phyloP scores from a whole-genome alignment of 2,888 invertebrate species.

The Zaprionus lineosus region DNA sequence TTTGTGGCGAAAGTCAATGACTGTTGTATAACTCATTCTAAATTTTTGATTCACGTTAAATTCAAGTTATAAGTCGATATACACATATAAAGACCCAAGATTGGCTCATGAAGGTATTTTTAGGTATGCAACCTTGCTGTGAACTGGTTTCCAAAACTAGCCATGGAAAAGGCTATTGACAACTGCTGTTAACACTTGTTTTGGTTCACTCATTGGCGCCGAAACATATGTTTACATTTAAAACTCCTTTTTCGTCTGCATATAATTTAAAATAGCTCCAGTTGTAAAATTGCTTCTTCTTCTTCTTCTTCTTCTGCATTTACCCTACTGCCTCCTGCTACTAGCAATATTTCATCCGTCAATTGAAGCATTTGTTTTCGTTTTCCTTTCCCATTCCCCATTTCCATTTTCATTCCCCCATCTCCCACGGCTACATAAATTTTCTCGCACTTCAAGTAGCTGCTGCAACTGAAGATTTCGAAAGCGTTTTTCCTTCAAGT shows the following conservation, averaged over 20 bases:
- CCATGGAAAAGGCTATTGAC: slow-evolving; percentile 56
- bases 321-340: slow-evolving; percentile 3
- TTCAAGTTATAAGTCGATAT: too few species aligned
- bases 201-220: slow-evolving; percentile 1
- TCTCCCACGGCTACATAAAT: slow-evolving; percentile 15
- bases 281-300: neutral
- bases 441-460: slow-evolving; percentile 22
- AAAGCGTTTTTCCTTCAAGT: slow-evolving; percentile 11
- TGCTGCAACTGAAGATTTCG: slow-evolving; percentile 28
- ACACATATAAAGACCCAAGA: too few species aligned
- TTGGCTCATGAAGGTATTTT: slow-evolving; percentile 23
- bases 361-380: slow-evolving; percentile 18
- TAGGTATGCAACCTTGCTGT: slow-evolving; percentile 44
- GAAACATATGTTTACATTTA: slow-evolving; percentile 22
- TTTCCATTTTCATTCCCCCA: slow-evolving; percentile 5
- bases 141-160: slow-evolving; percentile 35
- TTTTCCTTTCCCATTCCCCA: too few species aligned
- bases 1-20: slow-evolving; percentile 33
- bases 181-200: slow-evolving; percentile 29
- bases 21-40: slow-evolving; percentile 22
- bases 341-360: slow-evolving; percentile 18
- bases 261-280: slow-evolving; percentile 33
- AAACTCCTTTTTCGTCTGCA: slow-evolving; percentile 4
- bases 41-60: slow-evolving; percentile 18
- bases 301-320: neutral